Base-by-base conservation (phyloP, 2,797 vertebrate genomes). In the Avahi laniger region DNA sequence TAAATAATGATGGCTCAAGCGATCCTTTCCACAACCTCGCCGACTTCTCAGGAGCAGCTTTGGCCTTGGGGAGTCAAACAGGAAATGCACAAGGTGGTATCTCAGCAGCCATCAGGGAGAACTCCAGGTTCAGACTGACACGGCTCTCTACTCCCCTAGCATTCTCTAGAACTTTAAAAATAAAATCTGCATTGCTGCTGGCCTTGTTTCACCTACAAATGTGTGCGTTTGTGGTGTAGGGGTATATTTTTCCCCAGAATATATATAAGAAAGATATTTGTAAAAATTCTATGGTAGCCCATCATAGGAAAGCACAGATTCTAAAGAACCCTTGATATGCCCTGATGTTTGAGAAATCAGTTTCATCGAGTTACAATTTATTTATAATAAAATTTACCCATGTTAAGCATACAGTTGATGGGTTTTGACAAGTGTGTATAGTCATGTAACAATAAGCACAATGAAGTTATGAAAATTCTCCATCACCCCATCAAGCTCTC, bases 321-420 rank as follows among this genome's bases (percentile, higher is more conserved):
- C 92, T 88, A 46, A 80, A 73, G 22, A 78, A n/a, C 6, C 20
- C 35, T 67, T 41, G 24, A 14, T 81, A 75, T 14, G 15, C 6
- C 88, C 12, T 80, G 17, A 41, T 79, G 85, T 92, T 92, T 81
- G 33, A 85, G 43, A 92, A 93, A 80, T 80, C 26, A 75, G 11
- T 15, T 86, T 15, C 52, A 46, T 48, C 79, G 11, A 95, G 17
- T 28, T 84, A 65, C 8, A 80, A n/a, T 84, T 95, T 87, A 61
- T 10, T 3, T 76, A 63, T 6, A 76, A 61, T 43, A 80, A 79
- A 85, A 48, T 85, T 59, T 41, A 48, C 5, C 2, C 38, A 17
- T 75, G 80, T 84, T 72, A 89, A 82, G 17, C 18, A 4, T 63
- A n/a, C 13, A 52, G 7, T 41, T 89, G 52, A 72, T 80, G 65